These are phyloP conservation scores for Leontopithecus rosalia DNA, from an alignment of 2,797 vertebrate species.

Conservation along the genomic window DNA sequence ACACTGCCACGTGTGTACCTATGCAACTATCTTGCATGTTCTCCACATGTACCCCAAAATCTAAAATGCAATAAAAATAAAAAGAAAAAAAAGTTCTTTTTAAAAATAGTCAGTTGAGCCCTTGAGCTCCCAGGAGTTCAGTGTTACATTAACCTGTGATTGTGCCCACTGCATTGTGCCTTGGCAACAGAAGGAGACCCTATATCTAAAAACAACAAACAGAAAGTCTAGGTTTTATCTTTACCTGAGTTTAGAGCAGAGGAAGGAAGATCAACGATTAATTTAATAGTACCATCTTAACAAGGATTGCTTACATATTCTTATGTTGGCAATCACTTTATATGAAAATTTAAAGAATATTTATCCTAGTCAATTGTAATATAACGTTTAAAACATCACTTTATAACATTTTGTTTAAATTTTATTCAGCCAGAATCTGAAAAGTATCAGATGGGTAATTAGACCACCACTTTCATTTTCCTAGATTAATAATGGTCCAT, in stretches of 20 bases:
- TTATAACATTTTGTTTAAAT: not conserved
- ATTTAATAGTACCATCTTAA: not conserved
- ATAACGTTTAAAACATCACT: not conserved
- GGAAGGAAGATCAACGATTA: not conserved
- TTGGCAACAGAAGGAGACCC: not conserved
- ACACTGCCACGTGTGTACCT: too few species aligned
- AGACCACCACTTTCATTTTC: conserved; percentile 34
- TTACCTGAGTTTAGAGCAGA: not conserved
- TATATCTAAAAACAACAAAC: not conserved
- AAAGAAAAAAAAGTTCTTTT: too few species aligned
- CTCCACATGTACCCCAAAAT: too few species aligned
- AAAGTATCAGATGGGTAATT: not conserved
- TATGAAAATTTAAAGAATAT: not conserved
- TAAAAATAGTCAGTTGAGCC: not conserved
- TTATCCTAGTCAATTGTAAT: not conserved
- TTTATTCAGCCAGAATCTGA: conserved; percentile 26
- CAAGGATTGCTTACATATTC: not conserved
- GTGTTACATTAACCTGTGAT: not conserved
- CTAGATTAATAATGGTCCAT: conserved; percentile 2
- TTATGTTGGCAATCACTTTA: not conserved
- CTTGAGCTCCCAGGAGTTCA: not conserved
- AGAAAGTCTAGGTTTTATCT: not conserved
- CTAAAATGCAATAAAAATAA: too few species aligned
- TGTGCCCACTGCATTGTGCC: not conserved
- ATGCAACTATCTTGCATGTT: too few species aligned